Evolutionary conservation across 2,888 invertebrate species (phyloP).

Genomic region (Apotomis capreana): DNA sequence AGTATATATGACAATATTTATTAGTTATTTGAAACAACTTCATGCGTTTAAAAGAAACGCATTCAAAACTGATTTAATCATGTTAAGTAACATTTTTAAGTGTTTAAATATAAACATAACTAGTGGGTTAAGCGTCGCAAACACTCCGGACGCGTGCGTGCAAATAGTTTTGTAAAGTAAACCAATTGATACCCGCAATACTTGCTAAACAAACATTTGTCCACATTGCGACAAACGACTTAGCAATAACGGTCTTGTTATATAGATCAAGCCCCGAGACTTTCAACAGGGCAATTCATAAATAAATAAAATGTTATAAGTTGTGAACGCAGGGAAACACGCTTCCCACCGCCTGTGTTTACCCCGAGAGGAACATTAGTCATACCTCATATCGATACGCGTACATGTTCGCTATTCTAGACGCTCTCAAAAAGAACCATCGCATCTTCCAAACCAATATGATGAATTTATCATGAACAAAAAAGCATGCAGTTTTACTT

Average conservation of each 20-base stretch:
- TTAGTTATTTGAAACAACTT: neutral
- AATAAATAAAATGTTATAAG: slow-evolving; percentile 44
- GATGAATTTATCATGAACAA: slow-evolving; percentile 2
- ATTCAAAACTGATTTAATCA: neutral
- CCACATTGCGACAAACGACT: slow-evolving; percentile 55
- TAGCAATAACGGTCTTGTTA: slow-evolving; percentile 45
- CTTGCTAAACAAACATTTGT: slow-evolving; percentile 58
- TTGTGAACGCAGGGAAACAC: slow-evolving; percentile 45
- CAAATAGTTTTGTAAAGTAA: slow-evolving; percentile 42
- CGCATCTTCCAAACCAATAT: neutral
- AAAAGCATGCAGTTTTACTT: slow-evolving; percentile 15
- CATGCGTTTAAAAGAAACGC: neutral
- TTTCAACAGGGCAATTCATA: slow-evolving; percentile 45
- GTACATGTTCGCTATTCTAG: slow-evolving; percentile 11
- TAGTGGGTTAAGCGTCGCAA: slow-evolving; percentile 20
- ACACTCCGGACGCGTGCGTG: slow-evolving; percentile 29
- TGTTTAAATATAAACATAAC: neutral
- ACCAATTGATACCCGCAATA: slow-evolving; percentile 35
- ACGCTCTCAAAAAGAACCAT: neutral
- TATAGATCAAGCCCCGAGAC: slow-evolving; percentile 40
- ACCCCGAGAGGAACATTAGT: slow-evolving; percentile 44
- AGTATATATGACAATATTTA: too few species aligned
- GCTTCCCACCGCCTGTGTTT: slow-evolving; percentile 52
- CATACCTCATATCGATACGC: slow-evolving; percentile 27
- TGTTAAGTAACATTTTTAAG: neutral